phyloP scores from a whole-genome alignment of 2,113 vertebrate genomes.

The Taurulus bubalis region DNA sequence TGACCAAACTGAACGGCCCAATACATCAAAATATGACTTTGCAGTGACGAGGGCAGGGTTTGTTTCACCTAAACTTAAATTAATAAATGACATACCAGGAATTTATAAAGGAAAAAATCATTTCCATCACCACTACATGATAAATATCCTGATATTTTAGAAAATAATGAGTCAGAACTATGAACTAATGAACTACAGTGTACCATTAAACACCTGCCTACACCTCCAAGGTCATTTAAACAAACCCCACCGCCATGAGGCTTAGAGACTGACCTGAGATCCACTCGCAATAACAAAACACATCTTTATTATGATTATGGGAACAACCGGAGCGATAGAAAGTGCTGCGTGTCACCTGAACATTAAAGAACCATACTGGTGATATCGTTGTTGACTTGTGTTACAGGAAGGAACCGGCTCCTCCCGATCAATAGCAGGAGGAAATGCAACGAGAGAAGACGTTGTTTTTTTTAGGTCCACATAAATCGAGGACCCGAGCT shows the following conservation, averaged over 20 bases:
- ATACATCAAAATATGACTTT: not conserved
- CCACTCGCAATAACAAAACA: not conserved
- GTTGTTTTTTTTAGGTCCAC: slow-evolving; percentile 43
- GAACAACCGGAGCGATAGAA: not conserved
- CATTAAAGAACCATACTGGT: slow-evolving; percentile 23
- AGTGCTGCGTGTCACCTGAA: not conserved
- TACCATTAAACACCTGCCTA: not conserved
- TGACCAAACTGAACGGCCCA: not conserved
- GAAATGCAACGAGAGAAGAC: slow-evolving; percentile 48
- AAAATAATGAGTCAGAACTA: not conserved
- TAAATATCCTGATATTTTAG: not conserved
- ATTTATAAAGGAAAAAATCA: not conserved
- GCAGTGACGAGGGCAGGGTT: not conserved
- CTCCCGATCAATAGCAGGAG: slow-evolving; percentile 50
- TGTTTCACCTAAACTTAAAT: not conserved
- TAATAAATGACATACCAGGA: not conserved
- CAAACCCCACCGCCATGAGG: not conserved
- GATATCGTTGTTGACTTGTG: slow-evolving; percentile 35
- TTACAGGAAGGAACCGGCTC: slow-evolving; percentile 57
- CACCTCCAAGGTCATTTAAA: not conserved
- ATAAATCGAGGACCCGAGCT: slow-evolving; percentile 34
- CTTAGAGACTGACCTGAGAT: not conserved
- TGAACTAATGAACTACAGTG: not conserved
- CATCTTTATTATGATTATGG: not conserved
- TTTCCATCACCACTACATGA: not conserved